Evolutionary conservation across 2,113 vertebrate species (phyloP).

Genomic region (Sinosuthora webbiana): DNA sequence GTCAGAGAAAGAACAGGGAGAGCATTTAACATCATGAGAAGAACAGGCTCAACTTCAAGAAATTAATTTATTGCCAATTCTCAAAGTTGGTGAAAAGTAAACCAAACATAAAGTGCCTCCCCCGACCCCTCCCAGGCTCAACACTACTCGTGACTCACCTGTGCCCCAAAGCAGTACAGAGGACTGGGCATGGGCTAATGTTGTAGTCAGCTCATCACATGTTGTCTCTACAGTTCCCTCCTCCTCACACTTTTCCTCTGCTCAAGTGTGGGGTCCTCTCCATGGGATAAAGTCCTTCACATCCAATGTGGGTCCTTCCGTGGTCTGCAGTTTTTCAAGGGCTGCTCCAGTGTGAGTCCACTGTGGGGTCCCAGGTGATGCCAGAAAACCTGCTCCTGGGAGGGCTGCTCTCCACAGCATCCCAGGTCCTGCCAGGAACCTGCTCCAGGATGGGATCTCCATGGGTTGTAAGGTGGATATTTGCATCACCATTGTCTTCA

Average conservation of each 20-base stretch:
- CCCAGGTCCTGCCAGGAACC: background rate
- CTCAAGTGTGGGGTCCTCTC: background rate
- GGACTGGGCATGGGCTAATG: background rate
- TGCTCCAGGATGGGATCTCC: background rate
- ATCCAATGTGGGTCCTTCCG: background rate
- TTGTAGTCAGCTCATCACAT: background rate
- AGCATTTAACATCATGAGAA: background rate
- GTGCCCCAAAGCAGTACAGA: background rate
- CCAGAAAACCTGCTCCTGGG: background rate
- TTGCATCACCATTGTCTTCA: background rate
- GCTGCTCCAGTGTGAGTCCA: background rate
- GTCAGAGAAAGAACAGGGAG: background rate
- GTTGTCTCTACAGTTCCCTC: background rate
- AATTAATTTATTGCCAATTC: background rate
- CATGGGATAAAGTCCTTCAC: background rate
- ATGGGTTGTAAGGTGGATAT: background rate
- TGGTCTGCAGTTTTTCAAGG: background rate
- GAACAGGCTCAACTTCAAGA: background rate
- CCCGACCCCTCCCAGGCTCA: background rate
- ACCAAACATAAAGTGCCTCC: background rate
- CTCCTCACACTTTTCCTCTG: background rate
- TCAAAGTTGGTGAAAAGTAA: background rate
- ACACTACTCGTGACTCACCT: background rate
- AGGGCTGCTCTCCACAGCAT: background rate
- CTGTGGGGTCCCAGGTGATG: accelerated